Percentiles rank a stretch among this genome's conserved stretches.
These are phyloP conservation scores for Limosa lapponica DNA, from an alignment of 2,797 vertebrate species.

Conservation along the genomic window DNA sequence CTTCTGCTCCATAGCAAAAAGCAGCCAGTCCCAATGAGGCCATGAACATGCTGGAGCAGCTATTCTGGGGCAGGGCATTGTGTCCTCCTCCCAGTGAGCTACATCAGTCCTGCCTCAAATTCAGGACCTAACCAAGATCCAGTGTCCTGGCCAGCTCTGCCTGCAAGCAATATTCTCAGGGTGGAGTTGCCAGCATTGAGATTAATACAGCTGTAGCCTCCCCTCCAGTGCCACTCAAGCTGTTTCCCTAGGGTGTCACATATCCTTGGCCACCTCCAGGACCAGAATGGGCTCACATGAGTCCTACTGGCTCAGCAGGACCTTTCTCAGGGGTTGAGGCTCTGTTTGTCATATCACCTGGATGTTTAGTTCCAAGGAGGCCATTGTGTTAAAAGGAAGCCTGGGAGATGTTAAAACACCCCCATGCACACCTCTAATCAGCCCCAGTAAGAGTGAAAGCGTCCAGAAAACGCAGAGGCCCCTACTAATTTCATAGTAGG, in stretches of 20 bases:
- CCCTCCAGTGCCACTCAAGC: accelerated
- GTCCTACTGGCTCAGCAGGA: background rate
- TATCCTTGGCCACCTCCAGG: background rate
- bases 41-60: background rate
- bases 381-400: background rate
- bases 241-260: background rate
- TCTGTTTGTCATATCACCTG: background rate
- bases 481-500: background rate
- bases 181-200: background rate
- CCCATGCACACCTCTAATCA: background rate
- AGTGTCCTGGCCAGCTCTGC: background rate
- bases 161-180: background rate
- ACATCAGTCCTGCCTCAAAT: background rate
- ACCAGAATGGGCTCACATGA: background rate
- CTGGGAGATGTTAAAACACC: background rate
- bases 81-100: background rate
- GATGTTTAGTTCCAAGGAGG: background rate
- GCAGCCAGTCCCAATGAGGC: background rate
- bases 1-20: background rate
- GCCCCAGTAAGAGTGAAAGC: background rate
- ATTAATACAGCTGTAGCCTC: background rate
- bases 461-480: background rate
- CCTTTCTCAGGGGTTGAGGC: background rate
- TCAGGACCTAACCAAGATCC: background rate
- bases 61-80: background rate